Evolutionary conservation across 2,888 invertebrate species (phyloP).

Genomic region (Perdita meconis): DNA sequence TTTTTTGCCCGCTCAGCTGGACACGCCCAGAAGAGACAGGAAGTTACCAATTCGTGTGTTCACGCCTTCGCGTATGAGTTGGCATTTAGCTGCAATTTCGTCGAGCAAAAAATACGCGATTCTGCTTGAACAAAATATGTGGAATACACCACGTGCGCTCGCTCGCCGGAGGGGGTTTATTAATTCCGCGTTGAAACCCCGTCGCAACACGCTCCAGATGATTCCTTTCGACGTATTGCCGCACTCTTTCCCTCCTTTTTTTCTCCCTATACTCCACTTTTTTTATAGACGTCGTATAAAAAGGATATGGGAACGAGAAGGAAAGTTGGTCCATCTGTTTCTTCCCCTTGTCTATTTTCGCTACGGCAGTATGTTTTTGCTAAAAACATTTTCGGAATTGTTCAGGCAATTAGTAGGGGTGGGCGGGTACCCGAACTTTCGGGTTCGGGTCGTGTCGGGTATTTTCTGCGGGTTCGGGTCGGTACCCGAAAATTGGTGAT

Average conservation of each 20-base stretch:
- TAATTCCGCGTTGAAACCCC: slow-evolving; percentile 43
- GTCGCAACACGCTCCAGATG: slow-evolving; percentile 13
- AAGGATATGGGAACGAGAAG: too few species aligned
- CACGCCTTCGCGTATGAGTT: slow-evolving; percentile 43
- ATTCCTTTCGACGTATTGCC: not conserved
- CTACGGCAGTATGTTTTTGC: too few species aligned
- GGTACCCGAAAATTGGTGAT: too few species aligned
- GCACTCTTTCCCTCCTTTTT: not conserved
- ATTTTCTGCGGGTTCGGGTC: too few species aligned
- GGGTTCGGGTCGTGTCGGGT: too few species aligned
- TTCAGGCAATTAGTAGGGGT: too few species aligned
- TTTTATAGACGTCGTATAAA: too few species aligned
- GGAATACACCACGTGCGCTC: not conserved
- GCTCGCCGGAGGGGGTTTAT: slow-evolving; percentile 29
- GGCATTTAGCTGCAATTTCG: slow-evolving; percentile 56
- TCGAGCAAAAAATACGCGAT: slow-evolving; percentile 38
- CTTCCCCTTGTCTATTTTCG: too few species aligned
- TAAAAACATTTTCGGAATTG: too few species aligned
- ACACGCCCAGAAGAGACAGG: slow-evolving; percentile 46
- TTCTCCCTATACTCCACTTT: not conserved
- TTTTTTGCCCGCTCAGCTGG: slow-evolving; percentile 14
- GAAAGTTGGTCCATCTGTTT: too few species aligned
- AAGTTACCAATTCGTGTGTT: slow-evolving; percentile 48
- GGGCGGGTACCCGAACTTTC: too few species aligned
- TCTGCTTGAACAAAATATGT: slow-evolving; percentile 51